Conservation (phyloP, 2,113 vertebrate genomes). For the Rhinoderma darwinii region DNA sequence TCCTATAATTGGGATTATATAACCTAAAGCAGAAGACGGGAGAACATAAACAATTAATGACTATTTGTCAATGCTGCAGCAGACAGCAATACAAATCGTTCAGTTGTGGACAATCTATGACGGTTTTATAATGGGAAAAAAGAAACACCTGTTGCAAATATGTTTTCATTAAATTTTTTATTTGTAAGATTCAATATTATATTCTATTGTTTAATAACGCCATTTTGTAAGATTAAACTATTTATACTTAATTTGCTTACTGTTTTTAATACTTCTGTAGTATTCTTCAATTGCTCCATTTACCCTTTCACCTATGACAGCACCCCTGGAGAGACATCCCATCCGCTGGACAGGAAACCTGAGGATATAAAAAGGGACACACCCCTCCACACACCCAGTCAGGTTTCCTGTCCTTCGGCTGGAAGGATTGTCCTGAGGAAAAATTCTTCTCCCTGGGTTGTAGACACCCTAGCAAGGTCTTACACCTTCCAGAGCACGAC, state of each 20-base stretch:
- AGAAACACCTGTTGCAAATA: not conserved
- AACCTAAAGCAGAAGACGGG: not conserved
- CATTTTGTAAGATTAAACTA: conserved; percentile 13
- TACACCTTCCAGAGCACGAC: too few species aligned
- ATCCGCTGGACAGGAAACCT: too few species aligned
- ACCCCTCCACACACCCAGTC: too few species aligned
- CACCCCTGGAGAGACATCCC: too few species aligned
- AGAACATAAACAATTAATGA: conserved; percentile 2
- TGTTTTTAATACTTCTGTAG: not conserved
- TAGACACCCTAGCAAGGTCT: too few species aligned
- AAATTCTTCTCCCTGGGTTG: too few species aligned
- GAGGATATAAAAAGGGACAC: too few species aligned
- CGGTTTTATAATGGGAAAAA: conserved; percentile 5
- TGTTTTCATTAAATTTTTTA: not conserved
- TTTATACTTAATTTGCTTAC: not conserved
- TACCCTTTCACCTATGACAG: too few species aligned
- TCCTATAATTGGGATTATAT: conserved; percentile 44
- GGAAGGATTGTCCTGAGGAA: too few species aligned
- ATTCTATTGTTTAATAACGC: not conserved
- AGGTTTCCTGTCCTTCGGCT: too few species aligned
- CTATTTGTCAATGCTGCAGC: not conserved
- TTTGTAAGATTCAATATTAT: not conserved
- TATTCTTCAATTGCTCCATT: not conserved
- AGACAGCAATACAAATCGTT: not conserved
- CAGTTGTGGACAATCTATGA: not conserved